Base-by-base conservation (phyloP, 2,797 vertebrate species). In the Myotis vivesi region DNA sequence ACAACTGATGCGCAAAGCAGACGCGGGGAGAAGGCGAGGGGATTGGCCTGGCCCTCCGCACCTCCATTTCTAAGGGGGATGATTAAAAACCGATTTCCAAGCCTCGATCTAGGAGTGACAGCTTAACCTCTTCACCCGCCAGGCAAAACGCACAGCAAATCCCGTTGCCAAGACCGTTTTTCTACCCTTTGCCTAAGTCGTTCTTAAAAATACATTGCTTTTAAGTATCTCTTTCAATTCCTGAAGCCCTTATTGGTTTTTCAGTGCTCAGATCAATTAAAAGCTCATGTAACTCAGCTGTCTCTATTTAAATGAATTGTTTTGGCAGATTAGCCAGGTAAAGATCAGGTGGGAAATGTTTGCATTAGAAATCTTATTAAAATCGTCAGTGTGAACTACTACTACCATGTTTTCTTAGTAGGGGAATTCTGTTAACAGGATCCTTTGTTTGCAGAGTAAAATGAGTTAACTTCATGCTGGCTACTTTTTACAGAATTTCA, bases 391-490 rank as follows among this genome's bases (percentile, higher is more conserved):
- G 81, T 75, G 36, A 51, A 25, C 22, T 17, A 16, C 22, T 17
- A 16, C 77, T 87, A 51, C 66, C 51, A 30, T 87, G 53, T 69
- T 68, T 87, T 66, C 57, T 87, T 75, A 23, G 23, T 71, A 3
- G 36, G 20, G 59, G 69, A 83, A 88, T 87, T 91, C 59, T 86
- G 81, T 69, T 90, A 55, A 75, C 55, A 46, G 59, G 72, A 64
- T 82, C 91, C 90, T 97, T 97, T 97, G 92, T 97, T 95, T 92
- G 49, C 87, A 86, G 41, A 94, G 62, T 64, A 53, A 92, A 88
- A 91, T 16, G 79, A 91, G 30, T 80, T 94, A 89, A 96, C 79
- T 92, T 96, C 49, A 25, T 8, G 20, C 62, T 51, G 38, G 81
- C 13, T 46, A 38, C 25, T 89, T 85, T 84, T 84, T 79, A 94